Percentiles rank a stretch among this genome's conserved stretches.
Evolutionary conservation across 2,113 vertebrate species (phyloP).

Genomic region (Xenopus borealis): DNA sequence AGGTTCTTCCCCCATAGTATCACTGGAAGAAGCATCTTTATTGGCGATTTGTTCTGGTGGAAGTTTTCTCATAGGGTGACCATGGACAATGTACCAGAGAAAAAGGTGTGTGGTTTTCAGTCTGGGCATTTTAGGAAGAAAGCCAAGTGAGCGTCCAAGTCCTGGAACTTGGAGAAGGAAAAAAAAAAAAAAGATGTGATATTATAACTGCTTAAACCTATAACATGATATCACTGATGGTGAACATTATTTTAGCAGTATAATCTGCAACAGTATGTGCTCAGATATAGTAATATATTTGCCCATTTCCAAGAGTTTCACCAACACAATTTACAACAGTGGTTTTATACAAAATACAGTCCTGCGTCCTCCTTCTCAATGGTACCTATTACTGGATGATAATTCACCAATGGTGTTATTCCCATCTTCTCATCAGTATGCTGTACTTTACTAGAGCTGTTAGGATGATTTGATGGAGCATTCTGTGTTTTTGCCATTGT

Average conservation of each 20-base stretch:
- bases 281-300: no score
- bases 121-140: constrained; percentile 94
- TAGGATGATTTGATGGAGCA: constrained; percentile 21
- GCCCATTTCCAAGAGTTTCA: no score
- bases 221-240: no score
- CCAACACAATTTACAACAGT: no score
- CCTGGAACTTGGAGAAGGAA: constrained; percentile 73
- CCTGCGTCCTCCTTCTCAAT: no score
- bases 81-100: constrained; percentile 89
- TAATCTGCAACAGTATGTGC: no score
- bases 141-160: constrained; percentile 82
- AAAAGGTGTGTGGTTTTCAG: constrained; percentile 79
- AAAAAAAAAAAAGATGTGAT: no score
- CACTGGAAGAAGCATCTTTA: neutral
- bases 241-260: no score
- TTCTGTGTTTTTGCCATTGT: constrained; percentile 20
- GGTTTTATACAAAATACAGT: no score
- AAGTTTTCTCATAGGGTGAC: constrained; percentile 64
- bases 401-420: constrained; percentile 61
- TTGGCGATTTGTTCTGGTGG: neutral
- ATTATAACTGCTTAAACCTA: no score
- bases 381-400: constrained; percentile 78
- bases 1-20: neutral
- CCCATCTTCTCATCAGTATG: constrained; percentile 63
- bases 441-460: constrained; percentile 25